phyloP scores from a whole-genome alignment of 1,140 invertebrate species.

The Mercenaria mercenaria region DNA sequence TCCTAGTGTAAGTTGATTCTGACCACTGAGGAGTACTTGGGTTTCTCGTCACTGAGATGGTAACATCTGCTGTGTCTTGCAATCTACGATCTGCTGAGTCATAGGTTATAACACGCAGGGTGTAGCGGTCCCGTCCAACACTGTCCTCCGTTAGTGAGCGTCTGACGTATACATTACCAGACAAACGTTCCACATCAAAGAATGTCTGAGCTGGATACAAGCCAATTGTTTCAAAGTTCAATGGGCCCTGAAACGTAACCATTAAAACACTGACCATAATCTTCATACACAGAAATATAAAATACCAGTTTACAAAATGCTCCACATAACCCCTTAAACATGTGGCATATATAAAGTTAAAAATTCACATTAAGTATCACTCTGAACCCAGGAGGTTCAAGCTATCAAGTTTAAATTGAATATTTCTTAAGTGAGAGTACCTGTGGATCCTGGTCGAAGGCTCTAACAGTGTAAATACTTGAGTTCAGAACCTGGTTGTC shows the following conservation, averaged over 20 bases:
- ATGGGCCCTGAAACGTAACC: slow-evolving; percentile 68
- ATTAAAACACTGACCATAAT: too few species aligned
- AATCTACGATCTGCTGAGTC: slow-evolving; percentile 94
- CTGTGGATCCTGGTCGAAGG: slow-evolving; percentile 65
- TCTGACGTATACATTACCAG: slow-evolving; percentile 71
- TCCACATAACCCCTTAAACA: too few species aligned
- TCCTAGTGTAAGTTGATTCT: slow-evolving; percentile 88
- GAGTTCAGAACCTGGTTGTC: slow-evolving; percentile 58
- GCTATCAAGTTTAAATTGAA: too few species aligned
- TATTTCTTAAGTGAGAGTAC: slow-evolving; percentile 24
- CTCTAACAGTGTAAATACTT: slow-evolving; percentile 68
- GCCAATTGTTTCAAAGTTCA: slow-evolving; percentile 71
- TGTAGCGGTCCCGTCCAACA: slow-evolving; percentile 47
- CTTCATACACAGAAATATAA: too few species aligned
- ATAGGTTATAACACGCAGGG: slow-evolving; percentile 93
- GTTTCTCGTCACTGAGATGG: slow-evolving; percentile 93
- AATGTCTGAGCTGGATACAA: slow-evolving; percentile 75
- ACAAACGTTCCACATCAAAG: slow-evolving; percentile 69
- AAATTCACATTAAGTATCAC: too few species aligned
- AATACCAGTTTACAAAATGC: too few species aligned
- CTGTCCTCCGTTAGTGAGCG: slow-evolving; percentile 70
- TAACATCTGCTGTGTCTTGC: slow-evolving; percentile 92
- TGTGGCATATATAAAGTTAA: too few species aligned
- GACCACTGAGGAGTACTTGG: slow-evolving; percentile 90
- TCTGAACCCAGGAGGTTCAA: too few species aligned